Percentiles rank a stretch among this genome's conserved stretches.
Evolutionary conservation across 2,888 invertebrate genomes (phyloP).

Genomic region (Folsomia manolachei): DNA sequence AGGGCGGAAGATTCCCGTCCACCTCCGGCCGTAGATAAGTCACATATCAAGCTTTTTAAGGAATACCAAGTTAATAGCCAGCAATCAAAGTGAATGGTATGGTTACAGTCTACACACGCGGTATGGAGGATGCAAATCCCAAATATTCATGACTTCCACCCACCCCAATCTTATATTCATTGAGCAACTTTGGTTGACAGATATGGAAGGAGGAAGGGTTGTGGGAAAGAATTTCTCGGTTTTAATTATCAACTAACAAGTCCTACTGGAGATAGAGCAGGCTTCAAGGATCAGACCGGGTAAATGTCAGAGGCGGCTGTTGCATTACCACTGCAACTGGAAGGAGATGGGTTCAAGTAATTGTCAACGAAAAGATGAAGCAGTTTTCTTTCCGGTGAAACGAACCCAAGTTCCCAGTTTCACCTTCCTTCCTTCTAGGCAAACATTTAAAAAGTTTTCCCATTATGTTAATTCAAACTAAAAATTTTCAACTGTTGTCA

Average conservation of each 20-base stretch:
- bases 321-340: too few species aligned
- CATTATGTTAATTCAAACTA: slow-evolving; percentile 50
- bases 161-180: not conserved
- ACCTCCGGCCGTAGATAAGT: not conserved
- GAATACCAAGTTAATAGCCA: not conserved
- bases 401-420: too few species aligned
- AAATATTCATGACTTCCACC: not conserved
- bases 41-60: not conserved
- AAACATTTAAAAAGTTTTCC: slow-evolving; percentile 47
- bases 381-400: too few species aligned
- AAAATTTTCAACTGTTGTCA: not conserved
- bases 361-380: too few species aligned
- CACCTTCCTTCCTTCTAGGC: not conserved
- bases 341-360: too few species aligned
- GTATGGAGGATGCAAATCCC: not conserved
- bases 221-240: slow-evolving; percentile 22
- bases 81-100: slow-evolving; percentile 14
- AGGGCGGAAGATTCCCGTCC: not conserved
- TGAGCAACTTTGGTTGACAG: not conserved
- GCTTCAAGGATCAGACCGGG: not conserved
- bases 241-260: slow-evolving; percentile 29
- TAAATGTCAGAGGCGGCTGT: too few species aligned
- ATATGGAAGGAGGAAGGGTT: not conserved
- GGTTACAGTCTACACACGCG: not conserved
- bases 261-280: not conserved